Conservation (phyloP, 1,140 invertebrate genomes). For the Arctopsyche grandis region DNA sequence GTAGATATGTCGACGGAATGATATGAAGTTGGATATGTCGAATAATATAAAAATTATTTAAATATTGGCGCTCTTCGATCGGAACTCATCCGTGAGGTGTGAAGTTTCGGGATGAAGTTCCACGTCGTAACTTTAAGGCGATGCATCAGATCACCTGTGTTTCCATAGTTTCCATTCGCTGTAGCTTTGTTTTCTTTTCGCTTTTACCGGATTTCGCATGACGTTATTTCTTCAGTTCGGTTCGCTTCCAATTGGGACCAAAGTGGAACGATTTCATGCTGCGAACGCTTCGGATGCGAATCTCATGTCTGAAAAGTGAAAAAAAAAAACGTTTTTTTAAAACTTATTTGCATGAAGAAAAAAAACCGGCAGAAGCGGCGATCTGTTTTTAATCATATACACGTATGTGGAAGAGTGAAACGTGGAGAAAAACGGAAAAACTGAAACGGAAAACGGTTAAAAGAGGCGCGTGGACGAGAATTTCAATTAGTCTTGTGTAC, state of each 20-base stretch:
- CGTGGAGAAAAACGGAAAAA: conserved; percentile 18
- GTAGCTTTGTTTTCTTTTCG: conserved; percentile 50
- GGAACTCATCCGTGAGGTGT: too few species aligned
- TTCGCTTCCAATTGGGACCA: background rate
- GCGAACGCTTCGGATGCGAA: background rate
- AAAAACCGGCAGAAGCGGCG: background rate
- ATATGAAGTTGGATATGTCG: conserved; percentile 1
- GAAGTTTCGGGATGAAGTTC: too few species aligned
- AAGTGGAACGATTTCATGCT: conserved; percentile 15
- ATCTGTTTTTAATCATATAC: background rate
- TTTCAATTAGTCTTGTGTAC: conserved; percentile 37
- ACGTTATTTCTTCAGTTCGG: conserved; percentile 14
- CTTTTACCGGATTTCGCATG: conserved; percentile 52
- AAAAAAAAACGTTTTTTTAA: conserved; percentile 22
- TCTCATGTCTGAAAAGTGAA: conserved; percentile 16
- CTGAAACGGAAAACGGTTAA: conserved; percentile 22
- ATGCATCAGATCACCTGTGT: conserved; percentile 35
- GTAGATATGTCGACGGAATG: background rate
- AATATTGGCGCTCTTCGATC: too few species aligned
- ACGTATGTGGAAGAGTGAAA: background rate
- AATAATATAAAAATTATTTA: too few species aligned
- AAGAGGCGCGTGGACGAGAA: conserved; percentile 28
- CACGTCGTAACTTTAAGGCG: background rate
- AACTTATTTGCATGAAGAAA: background rate
- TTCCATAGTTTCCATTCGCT: conserved; percentile 36